A percentile compares a stretch with the other conserved stretches of the same genome.
These are phyloP conservation scores for Eurosta solidaginis DNA, from an alignment of 1,140 invertebrate species.

Conservation along the genomic window DNA sequence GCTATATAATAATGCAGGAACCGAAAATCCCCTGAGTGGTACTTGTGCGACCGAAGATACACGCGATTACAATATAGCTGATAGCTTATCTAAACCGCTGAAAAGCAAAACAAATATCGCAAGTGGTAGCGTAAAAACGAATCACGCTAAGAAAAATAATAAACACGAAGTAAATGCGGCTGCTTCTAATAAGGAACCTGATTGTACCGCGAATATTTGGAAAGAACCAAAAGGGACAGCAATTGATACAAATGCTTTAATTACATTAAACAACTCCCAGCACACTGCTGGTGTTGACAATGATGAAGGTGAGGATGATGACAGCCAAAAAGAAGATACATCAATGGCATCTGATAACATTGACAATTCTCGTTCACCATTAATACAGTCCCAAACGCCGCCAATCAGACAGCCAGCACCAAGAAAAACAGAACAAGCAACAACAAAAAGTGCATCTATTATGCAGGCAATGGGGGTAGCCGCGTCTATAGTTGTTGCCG, in stretches of 20 bases:
- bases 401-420: slow-evolving; percentile 43
- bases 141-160: too few relatives aligned
- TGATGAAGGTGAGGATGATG: not conserved
- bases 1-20: too few relatives aligned
- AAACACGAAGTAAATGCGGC: too few relatives aligned
- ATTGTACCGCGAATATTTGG: too few relatives aligned
- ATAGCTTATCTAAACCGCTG: too few relatives aligned
- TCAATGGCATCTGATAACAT: not conserved
- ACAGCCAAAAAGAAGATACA: not conserved
- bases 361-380: slow-evolving; percentile 36
- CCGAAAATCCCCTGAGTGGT: too few relatives aligned
- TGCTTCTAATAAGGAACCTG: too few relatives aligned
- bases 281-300: too few relatives aligned
- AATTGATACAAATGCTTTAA: not conserved
- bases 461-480: not conserved
- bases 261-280: not conserved
- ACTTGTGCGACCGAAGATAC: too few relatives aligned
- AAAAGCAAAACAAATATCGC: too few relatives aligned
- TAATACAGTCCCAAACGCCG: slow-evolving; percentile 51
- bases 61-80: too few relatives aligned
- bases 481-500: not conserved
- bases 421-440: slow-evolving; percentile 29
- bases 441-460: slow-evolving; percentile 11
- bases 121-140: too few relatives aligned
- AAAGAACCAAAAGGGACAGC: not conserved